phyloP scores from a whole-genome alignment of 2,888 invertebrate genomes.

The Ecliptopera silaceata region DNA sequence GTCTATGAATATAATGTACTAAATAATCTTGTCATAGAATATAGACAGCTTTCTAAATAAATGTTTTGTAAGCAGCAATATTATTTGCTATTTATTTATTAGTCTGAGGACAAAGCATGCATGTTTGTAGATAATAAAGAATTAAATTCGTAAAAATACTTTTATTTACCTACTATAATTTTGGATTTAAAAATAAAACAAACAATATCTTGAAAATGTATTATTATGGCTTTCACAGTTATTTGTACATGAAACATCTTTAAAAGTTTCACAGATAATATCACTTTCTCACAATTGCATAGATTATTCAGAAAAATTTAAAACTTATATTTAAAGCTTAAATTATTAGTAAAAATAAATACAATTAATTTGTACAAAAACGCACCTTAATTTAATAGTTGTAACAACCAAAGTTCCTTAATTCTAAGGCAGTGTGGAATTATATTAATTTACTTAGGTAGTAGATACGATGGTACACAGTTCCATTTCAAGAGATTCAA shows the following conservation, averaged over 20 bases:
- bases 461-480: not conserved
- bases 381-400: slow-evolving; percentile 19
- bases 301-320: not conserved
- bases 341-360: slow-evolving; percentile 31
- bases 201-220: not conserved
- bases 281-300: not conserved
- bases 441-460: not conserved
- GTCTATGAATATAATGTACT: too few relatives aligned
- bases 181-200: not conserved
- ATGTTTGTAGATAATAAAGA: slow-evolving; percentile 5
- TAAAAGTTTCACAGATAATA: not conserved
- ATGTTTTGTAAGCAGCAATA: too few relatives aligned
- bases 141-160: not conserved
- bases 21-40: too few relatives aligned
- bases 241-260: not conserved
- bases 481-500: not conserved
- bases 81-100: too few relatives aligned
- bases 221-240: not conserved
- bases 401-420: slow-evolving; percentile 4
- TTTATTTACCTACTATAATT: not conserved
- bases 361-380: slow-evolving; percentile 36
- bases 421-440: slow-evolving; percentile 12
- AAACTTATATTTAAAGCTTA: slow-evolving; percentile 7
- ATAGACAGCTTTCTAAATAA: too few relatives aligned
- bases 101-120: too few relatives aligned